Evolutionary conservation across 2,888 invertebrate genomes (phyloP), one percentile per base, ranked within the genome.

Genomic region (Galerucella pusilla): DNA sequence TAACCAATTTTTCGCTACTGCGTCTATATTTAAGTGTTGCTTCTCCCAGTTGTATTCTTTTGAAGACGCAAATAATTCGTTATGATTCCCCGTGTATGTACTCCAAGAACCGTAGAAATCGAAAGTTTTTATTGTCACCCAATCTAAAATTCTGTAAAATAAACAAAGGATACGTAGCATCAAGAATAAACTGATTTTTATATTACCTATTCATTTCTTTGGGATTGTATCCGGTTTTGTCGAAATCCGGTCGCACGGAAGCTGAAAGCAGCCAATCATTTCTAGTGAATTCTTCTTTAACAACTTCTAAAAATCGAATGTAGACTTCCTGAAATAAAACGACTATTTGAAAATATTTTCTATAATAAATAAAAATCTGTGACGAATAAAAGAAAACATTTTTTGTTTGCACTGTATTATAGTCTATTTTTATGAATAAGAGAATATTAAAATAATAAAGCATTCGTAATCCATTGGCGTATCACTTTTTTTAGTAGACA

Each of bases 71-170:
- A 90, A 90, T 0, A 94, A 87, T 0, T 93, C 91, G 0, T 94
- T 89, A 82, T 94, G 93, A 68, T 92, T 90, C 0, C 93, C 93
- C 0, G 92, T 91, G 0, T 87, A 87, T 0, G 84, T 54, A 59
- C 94, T 92, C 91, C 92, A 93, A 0, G 91, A 85, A 0, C 93
- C 93, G 80, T 93, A 91, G 81, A 93, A 88, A 83, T 94, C 94
- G 80, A 94, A 94, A 0, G 93, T 86, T 93, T 94, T 94, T 0
- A 95, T 82, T 80, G 92, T 91, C 59, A 94, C 90, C 59, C 92
- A 88, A 81, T 94, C 91, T 45, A 94, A 84, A 77, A 91, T 88
- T 71, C 91, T 91, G 77, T 35, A 35, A 35, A 35, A 7, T 35
- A 35, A 35, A 7, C 7, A 35, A 35, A 35, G 7, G 1, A 35